These are phyloP conservation scores for Glossophaga mutica DNA, from an alignment of 2,797 vertebrate genomes.

Conservation along the genomic window DNA sequence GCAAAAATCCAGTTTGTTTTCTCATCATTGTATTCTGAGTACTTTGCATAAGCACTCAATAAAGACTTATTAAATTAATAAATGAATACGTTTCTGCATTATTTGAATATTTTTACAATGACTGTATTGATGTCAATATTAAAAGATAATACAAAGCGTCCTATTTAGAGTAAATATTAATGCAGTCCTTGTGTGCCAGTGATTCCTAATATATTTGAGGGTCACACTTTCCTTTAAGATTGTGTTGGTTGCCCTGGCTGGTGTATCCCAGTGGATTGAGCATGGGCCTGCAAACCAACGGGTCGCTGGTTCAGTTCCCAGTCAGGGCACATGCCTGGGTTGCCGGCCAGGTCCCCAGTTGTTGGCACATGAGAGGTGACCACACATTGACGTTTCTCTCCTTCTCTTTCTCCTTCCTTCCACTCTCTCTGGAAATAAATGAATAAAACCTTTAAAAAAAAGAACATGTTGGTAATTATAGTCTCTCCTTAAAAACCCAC, in stretches of 20 bases:
- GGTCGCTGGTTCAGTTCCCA: too few species aligned
- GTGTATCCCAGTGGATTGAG: too few species aligned
- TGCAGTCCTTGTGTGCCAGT: not conserved
- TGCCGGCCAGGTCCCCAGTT: too few species aligned
- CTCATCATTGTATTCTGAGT: not conserved
- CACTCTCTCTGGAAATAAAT: too few species aligned
- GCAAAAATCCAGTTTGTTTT: not conserved
- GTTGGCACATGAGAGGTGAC: too few species aligned
- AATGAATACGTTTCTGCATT: not conserved
- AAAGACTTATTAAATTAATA: conserved; percentile 43
- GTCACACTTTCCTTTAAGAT: not conserved
- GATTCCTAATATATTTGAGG: not conserved
- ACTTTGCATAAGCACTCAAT: not conserved
- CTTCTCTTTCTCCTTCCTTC: too few species aligned
- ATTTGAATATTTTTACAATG: conserved; percentile 31
- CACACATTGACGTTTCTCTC: too few species aligned
- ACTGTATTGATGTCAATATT: conserved; percentile 13
- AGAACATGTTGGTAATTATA: not conserved
- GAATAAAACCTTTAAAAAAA: too few species aligned
- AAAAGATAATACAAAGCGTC: conserved; percentile 6
- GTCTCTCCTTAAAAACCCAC: not conserved
- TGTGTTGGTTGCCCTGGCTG: not conserved
- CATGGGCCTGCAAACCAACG: too few species aligned
- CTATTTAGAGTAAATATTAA: not conserved
- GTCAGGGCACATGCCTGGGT: too few species aligned